Evolutionary conservation across 2,888 invertebrate species (phyloP), one percentile per base, ranked within the genome.

Genomic region (Candidula unifasciata): DNA sequence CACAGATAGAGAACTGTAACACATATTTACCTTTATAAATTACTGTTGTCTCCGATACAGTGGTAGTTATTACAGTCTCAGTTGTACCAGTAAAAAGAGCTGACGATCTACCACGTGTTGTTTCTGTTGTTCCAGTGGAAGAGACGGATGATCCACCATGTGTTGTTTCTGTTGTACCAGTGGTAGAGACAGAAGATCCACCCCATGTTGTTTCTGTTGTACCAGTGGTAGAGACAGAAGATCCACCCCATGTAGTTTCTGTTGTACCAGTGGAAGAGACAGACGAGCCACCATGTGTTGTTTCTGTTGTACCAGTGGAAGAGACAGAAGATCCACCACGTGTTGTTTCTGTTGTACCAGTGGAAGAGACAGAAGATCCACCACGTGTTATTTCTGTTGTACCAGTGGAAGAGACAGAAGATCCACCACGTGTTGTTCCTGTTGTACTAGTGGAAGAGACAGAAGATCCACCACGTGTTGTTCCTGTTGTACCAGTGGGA

Each of bases 11-110:
- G 3, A 69, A 35, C 18, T 69, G 35, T 21, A 52, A 27, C n/a
- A 27, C 37, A 13, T 52, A 24, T 73, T 73, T 73, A 73, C 73
- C 44, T 73, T 44, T n/a, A 73, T 33, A 27, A 52, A 52, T 73
- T 37, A 37, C 24, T 18, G 24, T 71, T 33, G 30, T 30, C 33
- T 68, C 30, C 33, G 16, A n/a, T 24, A 21, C 35, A 21, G 71
- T 18, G 37, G 35, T 21, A 21, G 71, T 37, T n/a, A 37, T 8
- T 37, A 30, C 18, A 71, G 71, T 35, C 10, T 21, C 13, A 10
- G 44, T 44, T 44, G 6, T 44, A 44, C 44, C 44, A 44, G 44
- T 44, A 13, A 13, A 6, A 44, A 44, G 13, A 13, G 13, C 13
- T 10, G 44, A 44, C 6, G 44, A 6, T 44, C 44, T 13, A 44